Percentiles rank a stretch among this genome's conserved stretches.
These are phyloP conservation scores for Epirrhoe tristata DNA, from an alignment of 2,888 invertebrate species.

Conservation along the genomic window DNA sequence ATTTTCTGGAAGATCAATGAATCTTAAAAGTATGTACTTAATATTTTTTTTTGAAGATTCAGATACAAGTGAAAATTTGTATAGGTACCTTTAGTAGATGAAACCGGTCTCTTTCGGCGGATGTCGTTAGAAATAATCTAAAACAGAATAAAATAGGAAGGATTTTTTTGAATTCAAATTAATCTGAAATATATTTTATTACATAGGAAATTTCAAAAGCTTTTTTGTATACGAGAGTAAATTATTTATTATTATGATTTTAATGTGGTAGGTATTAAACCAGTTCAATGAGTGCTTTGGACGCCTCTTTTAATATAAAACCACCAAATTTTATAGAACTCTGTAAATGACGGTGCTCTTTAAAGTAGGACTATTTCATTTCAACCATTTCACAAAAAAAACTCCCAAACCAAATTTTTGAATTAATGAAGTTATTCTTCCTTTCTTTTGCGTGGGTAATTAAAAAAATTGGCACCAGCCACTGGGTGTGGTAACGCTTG, in stretches of 20 bases:
- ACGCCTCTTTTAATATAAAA: neutral
- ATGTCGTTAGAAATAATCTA: too few relatives aligned
- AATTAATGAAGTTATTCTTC: constrained; percentile 24
- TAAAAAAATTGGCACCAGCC: constrained; percentile 67
- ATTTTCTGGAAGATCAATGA: neutral
- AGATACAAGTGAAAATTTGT: too few relatives aligned
- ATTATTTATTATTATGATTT: neutral
- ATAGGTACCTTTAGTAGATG: too few relatives aligned
- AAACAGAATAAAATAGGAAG: too few relatives aligned
- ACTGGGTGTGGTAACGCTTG: constrained; percentile 60
- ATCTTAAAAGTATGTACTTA: too few relatives aligned
- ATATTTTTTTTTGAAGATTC: too few relatives aligned
- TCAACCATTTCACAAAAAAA: constrained; percentile 23
- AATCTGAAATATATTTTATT: too few relatives aligned
- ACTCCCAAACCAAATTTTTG: constrained; percentile 20
- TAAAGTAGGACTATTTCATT: constrained; percentile 17
- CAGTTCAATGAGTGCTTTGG: neutral
- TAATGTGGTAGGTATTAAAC: neutral
- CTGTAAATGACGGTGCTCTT: constrained; percentile 23
- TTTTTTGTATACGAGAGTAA: neutral
- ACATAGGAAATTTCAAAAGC: too few relatives aligned
- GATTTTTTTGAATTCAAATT: too few relatives aligned
- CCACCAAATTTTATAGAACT: constrained; percentile 6
- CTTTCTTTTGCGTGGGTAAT: constrained; percentile 40
- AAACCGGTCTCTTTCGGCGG: too few relatives aligned